A percentile compares a stretch with the other conserved stretches of the same genome.
These are phyloP conservation scores for Eueremaeus valkanovi DNA, from an alignment of 2,888 invertebrate genomes.

Conservation along the genomic window DNA sequence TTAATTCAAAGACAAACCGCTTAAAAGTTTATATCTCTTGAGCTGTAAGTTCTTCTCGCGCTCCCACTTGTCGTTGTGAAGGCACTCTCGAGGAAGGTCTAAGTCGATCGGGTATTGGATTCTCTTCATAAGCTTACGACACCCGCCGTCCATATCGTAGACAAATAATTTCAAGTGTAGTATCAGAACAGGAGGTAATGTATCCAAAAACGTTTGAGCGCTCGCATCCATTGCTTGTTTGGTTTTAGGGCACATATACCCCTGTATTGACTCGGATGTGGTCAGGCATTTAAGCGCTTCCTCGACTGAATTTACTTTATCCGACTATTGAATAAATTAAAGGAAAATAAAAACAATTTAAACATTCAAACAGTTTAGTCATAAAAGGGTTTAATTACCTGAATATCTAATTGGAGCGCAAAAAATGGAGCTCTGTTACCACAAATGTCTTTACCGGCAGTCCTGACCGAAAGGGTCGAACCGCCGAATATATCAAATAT, in stretches of 20 bases:
- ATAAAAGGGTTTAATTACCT: constrained; percentile 62
- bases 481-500: constrained; percentile 91
- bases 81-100: constrained; percentile 62
- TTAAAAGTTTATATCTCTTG: constrained; percentile 84
- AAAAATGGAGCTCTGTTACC: constrained; percentile 94
- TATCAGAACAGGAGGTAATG: constrained; percentile 80
- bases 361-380: too few species aligned
- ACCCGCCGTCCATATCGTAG: constrained; percentile 74
- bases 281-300: constrained; percentile 83
- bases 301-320: constrained; percentile 61
- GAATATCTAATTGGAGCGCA: constrained; percentile 88
- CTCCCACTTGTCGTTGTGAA: constrained; percentile 66
- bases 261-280: constrained; percentile 77
- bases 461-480: constrained; percentile 76
- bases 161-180: constrained; percentile 88
- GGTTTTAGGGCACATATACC: constrained; percentile 74
- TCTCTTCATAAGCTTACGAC: constrained; percentile 85
- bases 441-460: constrained; percentile 63
- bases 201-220: constrained; percentile 82
- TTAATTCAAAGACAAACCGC: constrained; percentile 55
- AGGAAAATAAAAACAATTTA: constrained; percentile 28
- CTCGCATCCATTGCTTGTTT: constrained; percentile 78
- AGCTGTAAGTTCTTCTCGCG: constrained; percentile 67
- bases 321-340: constrained; percentile 50
- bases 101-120: constrained; percentile 84